These are phyloP conservation scores for Camponotus fellah DNA, from an alignment of 2,888 invertebrate species.

Conservation along the genomic window DNA sequence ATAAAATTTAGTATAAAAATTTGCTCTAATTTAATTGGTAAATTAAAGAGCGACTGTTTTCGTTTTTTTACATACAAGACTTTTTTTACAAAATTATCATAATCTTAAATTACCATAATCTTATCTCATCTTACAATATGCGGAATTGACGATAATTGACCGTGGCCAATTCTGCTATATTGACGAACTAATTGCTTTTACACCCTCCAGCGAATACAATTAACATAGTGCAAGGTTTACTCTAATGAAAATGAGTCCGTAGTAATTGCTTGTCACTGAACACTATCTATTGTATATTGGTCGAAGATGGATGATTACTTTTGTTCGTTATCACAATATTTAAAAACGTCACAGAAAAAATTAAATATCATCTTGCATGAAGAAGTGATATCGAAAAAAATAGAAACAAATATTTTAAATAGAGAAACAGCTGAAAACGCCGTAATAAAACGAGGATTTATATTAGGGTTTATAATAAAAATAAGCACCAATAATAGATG, in stretches of 20 bases:
- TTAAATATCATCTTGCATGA: too few species aligned
- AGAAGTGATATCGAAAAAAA: too few species aligned
- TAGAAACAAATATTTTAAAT: too few species aligned
- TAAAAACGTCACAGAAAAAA: too few species aligned
- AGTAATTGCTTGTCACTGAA: constrained; percentile 8
- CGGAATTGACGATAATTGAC: neutral
- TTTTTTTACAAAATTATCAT: neutral
- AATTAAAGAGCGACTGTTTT: neutral
- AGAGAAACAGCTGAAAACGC: too few species aligned
- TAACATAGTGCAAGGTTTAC: constrained; percentile 38
- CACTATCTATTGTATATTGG: neutral
- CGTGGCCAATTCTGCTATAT: neutral
- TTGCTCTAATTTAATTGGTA: neutral
- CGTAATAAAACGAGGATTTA: too few species aligned
- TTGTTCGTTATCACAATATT: neutral
- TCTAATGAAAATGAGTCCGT: constrained; percentile 6
- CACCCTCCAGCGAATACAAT: constrained; percentile 46
- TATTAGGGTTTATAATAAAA: too few species aligned
- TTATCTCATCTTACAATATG: neutral
- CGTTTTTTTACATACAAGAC: neutral
- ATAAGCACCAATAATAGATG: too few species aligned
- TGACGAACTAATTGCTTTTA: constrained; percentile 52
- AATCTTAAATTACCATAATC: constrained; percentile 18
- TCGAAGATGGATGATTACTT: neutral
- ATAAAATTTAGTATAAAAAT: neutral